Conservation (phyloP, 2,888 invertebrate genomes). For the Lymantria dispar region DNA sequence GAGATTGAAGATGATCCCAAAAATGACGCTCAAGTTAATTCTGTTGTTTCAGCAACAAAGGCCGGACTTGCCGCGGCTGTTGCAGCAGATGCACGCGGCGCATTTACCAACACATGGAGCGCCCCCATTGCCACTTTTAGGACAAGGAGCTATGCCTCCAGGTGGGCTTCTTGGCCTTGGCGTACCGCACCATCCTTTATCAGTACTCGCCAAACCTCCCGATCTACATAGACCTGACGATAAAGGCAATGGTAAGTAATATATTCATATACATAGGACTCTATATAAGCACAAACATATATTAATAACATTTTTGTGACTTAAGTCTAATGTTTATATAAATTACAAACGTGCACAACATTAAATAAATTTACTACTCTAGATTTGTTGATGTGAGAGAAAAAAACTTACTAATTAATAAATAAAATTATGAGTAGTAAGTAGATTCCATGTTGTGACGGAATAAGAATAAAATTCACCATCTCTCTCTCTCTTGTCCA, state of each 20-base stretch:
- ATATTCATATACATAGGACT: no score
- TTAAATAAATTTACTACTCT: no score
- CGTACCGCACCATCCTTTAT: conserved; percentile 88
- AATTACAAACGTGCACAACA: no score
- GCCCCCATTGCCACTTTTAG: conserved; percentile 84
- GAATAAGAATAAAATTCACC: no score
- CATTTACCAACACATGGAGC: conserved; percentile 89
- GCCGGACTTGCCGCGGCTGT: conserved; percentile 89
- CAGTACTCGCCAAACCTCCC: conserved; percentile 89
- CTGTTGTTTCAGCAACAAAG: conserved; percentile 88
- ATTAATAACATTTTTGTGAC: no score
- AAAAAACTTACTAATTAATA: no score
- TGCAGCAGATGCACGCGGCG: conserved; percentile 97
- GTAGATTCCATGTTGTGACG: no score
- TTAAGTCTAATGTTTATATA: no score
- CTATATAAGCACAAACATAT: no score
- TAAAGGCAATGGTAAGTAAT: conserved; percentile 88
- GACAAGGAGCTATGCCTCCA: conserved; percentile 75
- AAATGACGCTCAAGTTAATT: conserved; percentile 2
- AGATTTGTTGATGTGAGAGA: no score
- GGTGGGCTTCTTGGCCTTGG: conserved; percentile 86
- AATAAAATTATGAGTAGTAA: no score
- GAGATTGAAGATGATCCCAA: neutral
- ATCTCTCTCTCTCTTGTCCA: no score
- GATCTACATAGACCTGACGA: conserved; percentile 90